Base-by-base conservation (phyloP, 2,888 invertebrate genomes). In the Aplocera efformata region DNA sequence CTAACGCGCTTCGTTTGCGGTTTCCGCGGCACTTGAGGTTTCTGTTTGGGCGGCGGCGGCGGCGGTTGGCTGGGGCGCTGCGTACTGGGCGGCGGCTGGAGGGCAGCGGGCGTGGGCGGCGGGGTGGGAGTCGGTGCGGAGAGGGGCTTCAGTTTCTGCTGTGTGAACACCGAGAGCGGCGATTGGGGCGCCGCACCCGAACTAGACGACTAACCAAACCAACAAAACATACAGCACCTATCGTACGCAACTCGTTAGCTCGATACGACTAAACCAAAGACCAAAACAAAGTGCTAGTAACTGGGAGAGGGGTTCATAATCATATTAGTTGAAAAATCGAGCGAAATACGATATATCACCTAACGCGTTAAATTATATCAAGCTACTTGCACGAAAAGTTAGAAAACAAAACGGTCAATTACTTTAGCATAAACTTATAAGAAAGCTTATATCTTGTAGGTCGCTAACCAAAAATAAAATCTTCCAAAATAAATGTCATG, bases 401-500 rank as follows among this genome's bases (percentile, higher is more conserved):
- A 64, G 50, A 61, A 60, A 56, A 60, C 42, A 25, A 47, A 65
- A 56, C 48, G 49, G 50, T 53, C 59, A 53, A 49, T 43, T 48
- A 59, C 56, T 53, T 42, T 48, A 63, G 60, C 52, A 49, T 52
- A 53, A 63, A 67, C 58, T 52, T 51, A 60, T 48, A n/a, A 40
- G 52, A 47, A 66, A 66, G 60, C 63, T 58, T 50, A 58, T 43
- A 42, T 51, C 20, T 23, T 28, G 21, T 13, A 36, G 30, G 22
- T 7, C 5, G 1, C 3, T 47, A 60, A 63, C 58, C 52, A 56
- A 47, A 48, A 79, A 82, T 63, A 65, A 65, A 80, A 72, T 86
- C 88, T 86, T 88, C 88, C 88, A 88, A 88, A 88, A 88, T 86
- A 88, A 88, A 88, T 83, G 85, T 74, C 55, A 58, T 62, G 53